phyloP scores from a whole-genome alignment of 1,140 invertebrate genomes.

The Caenorhabditis elegans region DNA sequence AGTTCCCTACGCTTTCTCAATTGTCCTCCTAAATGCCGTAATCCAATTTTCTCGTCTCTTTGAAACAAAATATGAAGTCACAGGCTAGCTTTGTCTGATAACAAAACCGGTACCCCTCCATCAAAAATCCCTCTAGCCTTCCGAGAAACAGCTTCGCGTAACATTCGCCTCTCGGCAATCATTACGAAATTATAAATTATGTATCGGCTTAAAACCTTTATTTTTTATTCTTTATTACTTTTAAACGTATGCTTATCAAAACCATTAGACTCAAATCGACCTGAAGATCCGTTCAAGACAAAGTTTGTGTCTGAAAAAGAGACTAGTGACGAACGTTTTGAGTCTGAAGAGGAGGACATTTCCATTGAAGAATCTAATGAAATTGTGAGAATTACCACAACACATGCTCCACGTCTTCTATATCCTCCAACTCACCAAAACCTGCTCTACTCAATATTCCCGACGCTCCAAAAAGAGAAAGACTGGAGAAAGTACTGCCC shows the following conservation, averaged over 20 bases:
- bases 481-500: slow-evolving; percentile 52
- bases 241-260: not conserved
- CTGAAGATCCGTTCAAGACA: not conserved
- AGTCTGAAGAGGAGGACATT: not conserved
- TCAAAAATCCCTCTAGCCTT: too few relatives aligned
- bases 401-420: slow-evolving; percentile 30
- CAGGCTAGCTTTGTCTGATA: too few relatives aligned
- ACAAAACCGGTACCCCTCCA: too few relatives aligned
- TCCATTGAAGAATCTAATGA: slow-evolving; percentile 8
- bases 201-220: not conserved
- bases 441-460: slow-evolving; percentile 51
- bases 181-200: not conserved
- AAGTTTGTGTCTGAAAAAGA: not conserved
- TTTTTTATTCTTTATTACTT: not conserved
- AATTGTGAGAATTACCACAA: not conserved
- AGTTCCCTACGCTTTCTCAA: too few relatives aligned
- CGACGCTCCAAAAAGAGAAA: slow-evolving; percentile 54
- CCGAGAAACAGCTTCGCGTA: too few relatives aligned
- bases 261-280: not conserved
- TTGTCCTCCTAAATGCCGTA: too few relatives aligned
- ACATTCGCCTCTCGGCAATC: too few relatives aligned
- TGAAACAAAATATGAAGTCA: too few relatives aligned
- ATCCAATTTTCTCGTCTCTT: too few relatives aligned
- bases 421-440: slow-evolving; percentile 51
- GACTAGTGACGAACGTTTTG: not conserved